Evolutionary conservation across 2,113 vertebrate species (phyloP).

Genomic region (Agapornis roseicollis): DNA sequence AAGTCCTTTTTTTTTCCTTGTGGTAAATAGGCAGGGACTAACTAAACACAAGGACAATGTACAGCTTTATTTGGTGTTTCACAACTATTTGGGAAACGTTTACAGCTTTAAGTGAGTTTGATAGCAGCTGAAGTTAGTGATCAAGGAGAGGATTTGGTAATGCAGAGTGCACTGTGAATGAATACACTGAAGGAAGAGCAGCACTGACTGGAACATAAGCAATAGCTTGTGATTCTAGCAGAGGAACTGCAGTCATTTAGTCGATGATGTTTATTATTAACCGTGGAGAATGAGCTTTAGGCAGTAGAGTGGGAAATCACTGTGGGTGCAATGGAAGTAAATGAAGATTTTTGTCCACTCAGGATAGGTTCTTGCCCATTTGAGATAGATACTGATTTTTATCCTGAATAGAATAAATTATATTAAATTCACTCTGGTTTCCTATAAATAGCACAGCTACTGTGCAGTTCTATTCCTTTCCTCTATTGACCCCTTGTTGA

Average conservation of each 20-base stretch:
- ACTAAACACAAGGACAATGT: neutral
- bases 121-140: neutral
- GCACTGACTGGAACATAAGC: neutral
- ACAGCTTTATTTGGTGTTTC: neutral
- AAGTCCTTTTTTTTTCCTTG: neutral
- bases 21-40: constrained; percentile 14
- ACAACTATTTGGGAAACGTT: neutral
- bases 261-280: constrained; percentile 50
- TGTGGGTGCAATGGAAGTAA: neutral
- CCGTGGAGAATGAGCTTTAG: constrained; percentile 34
- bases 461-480: neutral
- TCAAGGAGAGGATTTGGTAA: neutral
- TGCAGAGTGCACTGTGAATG: neutral
- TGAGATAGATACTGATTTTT: neutral
- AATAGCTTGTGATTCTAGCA: neutral
- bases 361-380: neutral
- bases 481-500: neutral
- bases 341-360: constrained; percentile 23
- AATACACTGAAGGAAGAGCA: neutral
- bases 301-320: neutral
- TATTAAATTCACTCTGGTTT: neutral
- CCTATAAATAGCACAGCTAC: neutral
- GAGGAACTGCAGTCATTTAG: constrained; percentile 42
- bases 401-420: neutral
- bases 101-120: neutral